Evolutionary conservation across 92 coral and sea anemone species (phyloP).

Genomic region (Epizoanthus ramosus): DNA sequence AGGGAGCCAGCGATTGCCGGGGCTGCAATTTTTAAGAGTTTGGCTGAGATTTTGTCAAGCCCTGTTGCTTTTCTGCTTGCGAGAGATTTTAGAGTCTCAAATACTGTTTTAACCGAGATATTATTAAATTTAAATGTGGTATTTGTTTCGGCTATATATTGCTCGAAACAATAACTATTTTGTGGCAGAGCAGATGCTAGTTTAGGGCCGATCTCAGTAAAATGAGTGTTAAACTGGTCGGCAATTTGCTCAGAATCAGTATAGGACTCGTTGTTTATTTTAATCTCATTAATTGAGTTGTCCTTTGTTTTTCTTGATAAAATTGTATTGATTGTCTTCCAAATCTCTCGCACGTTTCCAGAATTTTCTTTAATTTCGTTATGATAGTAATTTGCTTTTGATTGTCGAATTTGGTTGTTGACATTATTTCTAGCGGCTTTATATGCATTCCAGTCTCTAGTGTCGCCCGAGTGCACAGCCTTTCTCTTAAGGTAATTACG

Average conservation of each 20-base stretch:
- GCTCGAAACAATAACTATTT: not conserved
- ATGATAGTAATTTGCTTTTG: not conserved
- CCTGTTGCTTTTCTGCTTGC: slow-evolving; percentile 27
- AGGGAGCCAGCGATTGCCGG: not conserved
- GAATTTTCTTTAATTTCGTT: slow-evolving; percentile 31
- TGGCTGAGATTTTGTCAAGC: slow-evolving; percentile 26
- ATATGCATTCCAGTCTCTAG: slow-evolving; percentile 6
- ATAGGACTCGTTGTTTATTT: not conserved
- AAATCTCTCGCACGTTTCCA: not conserved
- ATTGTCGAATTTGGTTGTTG: not conserved
- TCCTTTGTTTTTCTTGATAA: slow-evolving; percentile 2
- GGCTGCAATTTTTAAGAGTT: slow-evolving; percentile 7
- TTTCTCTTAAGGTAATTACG: slow-evolving; percentile 27
- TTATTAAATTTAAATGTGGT: slow-evolving; percentile 7
- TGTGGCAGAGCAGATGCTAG: slow-evolving; percentile 28
- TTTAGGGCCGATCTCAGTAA: slow-evolving; percentile 37
- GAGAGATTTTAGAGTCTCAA: slow-evolving; percentile 9
- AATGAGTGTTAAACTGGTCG: slow-evolving; percentile 29
- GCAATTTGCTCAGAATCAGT: slow-evolving; percentile 34
- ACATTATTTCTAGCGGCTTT: slow-evolving; percentile 31
- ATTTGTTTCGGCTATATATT: slow-evolving; percentile 14
- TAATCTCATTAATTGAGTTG: not conserved
- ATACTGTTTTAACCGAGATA: not conserved
- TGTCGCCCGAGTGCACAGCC: slow-evolving; percentile 20
- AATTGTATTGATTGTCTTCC: not conserved